These are phyloP conservation scores for Antennarius striatus DNA, from an alignment of 2,113 vertebrate species.

Conservation along the genomic window DNA sequence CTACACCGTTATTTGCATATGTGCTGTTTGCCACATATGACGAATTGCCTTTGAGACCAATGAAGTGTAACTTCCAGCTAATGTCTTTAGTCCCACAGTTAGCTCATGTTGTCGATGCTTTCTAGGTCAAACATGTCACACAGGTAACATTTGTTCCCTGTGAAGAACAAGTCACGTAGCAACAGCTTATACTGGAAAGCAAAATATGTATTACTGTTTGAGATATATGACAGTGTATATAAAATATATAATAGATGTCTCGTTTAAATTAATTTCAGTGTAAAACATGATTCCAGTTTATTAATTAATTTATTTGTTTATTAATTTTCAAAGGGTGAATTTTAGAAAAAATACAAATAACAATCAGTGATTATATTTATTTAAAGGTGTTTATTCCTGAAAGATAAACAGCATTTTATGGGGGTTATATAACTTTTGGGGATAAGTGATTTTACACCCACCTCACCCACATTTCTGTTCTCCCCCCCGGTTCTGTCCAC, in stretches of 20 bases:
- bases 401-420: conserved; percentile 36
- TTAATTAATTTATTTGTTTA: background rate
- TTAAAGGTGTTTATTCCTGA: conserved; percentile 29
- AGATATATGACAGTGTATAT: background rate
- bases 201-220: conserved; percentile 10
- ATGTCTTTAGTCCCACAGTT: conserved; percentile 47
- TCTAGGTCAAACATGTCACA: conserved; percentile 34
- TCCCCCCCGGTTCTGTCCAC: conserved; percentile 46
- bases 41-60: conserved; percentile 52
- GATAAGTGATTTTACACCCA: conserved; percentile 37
- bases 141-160: conserved; percentile 35
- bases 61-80: conserved; percentile 49
- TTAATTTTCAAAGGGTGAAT: background rate
- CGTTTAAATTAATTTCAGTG: background rate
- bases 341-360: background rate
- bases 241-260: background rate
- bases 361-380: conserved; percentile 6
- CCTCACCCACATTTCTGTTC: conserved; percentile 47
- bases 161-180: conserved; percentile 9
- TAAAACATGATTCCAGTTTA: background rate
- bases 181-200: conserved; percentile 4
- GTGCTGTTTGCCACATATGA: conserved; percentile 40
- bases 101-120: conserved; percentile 46
- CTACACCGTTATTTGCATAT: conserved; percentile 7
- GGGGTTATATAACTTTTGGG: conserved; percentile 56